These are phyloP conservation scores for Achlya flavicornis DNA, from an alignment of 2,888 invertebrate genomes.

Conservation along the genomic window DNA sequence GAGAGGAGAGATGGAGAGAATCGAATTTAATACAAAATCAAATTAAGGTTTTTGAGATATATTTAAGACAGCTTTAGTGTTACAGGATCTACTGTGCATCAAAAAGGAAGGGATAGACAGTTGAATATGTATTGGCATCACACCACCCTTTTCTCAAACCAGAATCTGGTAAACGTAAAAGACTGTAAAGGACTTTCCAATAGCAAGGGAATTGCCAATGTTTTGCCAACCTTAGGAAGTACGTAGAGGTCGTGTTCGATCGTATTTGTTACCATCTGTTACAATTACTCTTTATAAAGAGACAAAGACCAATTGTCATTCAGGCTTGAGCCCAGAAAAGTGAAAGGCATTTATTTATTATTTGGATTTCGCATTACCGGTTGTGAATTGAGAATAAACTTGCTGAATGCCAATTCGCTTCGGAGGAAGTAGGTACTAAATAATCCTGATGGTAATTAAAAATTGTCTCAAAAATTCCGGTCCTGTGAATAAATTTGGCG, in stretches of 20 bases:
- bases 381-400: background rate
- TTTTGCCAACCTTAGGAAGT: background rate
- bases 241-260: background rate
- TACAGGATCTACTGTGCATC: too few relatives aligned
- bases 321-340: background rate
- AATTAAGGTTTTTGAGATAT: too few relatives aligned
- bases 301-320: slow-evolving; percentile 8
- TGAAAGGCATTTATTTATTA: slow-evolving; percentile 6
- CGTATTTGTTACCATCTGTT: background rate
- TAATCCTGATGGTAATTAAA: slow-evolving; percentile 7
- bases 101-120: too few relatives aligned
- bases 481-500: slow-evolving; percentile 13
- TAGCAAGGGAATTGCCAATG: background rate
- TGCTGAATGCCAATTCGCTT: background rate
- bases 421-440: background rate
- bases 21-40: too few relatives aligned
- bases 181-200: too few relatives aligned
- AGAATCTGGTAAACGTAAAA: too few relatives aligned
- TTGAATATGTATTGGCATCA: too few relatives aligned
- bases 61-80: too few relatives aligned
- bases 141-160: too few relatives aligned
- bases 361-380: background rate
- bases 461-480: slow-evolving; percentile 22
- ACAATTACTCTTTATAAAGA: background rate
- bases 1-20: too few relatives aligned